phyloP scores from a whole-genome alignment of 2,797 vertebrate genomes.

The Channa striata region DNA sequence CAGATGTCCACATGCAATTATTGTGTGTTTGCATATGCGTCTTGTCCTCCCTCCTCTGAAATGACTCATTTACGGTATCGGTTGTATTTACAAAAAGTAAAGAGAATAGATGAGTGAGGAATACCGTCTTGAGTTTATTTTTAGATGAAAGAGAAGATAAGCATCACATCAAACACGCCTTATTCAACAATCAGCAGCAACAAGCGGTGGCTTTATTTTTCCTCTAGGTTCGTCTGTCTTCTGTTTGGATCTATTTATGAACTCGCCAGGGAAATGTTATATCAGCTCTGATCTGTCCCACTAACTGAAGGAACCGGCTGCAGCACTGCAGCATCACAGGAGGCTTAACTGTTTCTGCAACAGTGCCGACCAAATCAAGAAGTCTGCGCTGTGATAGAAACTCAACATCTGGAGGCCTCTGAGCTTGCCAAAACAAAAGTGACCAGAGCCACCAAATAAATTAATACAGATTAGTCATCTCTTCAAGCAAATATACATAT shows the following conservation, averaged over 20 bases:
- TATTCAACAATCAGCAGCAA: conserved; percentile 47
- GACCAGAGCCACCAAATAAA: background rate
- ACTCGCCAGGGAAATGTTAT: conserved; percentile 61
- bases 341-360: conserved; percentile 56
- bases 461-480: background rate
- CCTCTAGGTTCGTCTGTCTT: conserved; percentile 56
- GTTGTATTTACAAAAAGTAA: conserved; percentile 36
- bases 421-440: conserved; percentile 15
- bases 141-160: conserved; percentile 75
- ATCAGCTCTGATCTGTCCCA: conserved; percentile 70
- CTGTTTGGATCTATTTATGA: conserved; percentile 72
- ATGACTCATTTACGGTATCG: conserved; percentile 55
- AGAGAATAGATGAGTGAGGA: conserved; percentile 50
- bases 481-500: background rate
- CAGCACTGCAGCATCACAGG: conserved; percentile 54
- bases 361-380: conserved; percentile 44
- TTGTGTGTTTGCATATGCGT: conserved; percentile 8
- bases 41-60: conserved; percentile 20
- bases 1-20: conserved; percentile 10
- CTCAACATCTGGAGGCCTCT: conserved; percentile 36
- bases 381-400: conserved; percentile 38
- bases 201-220: conserved; percentile 59
- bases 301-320: conserved; percentile 57
- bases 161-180: conserved; percentile 43
- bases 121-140: conserved; percentile 67